These are phyloP conservation scores for Bombus turneri DNA, from an alignment of 1,140 invertebrate species.

Conservation along the genomic window DNA sequence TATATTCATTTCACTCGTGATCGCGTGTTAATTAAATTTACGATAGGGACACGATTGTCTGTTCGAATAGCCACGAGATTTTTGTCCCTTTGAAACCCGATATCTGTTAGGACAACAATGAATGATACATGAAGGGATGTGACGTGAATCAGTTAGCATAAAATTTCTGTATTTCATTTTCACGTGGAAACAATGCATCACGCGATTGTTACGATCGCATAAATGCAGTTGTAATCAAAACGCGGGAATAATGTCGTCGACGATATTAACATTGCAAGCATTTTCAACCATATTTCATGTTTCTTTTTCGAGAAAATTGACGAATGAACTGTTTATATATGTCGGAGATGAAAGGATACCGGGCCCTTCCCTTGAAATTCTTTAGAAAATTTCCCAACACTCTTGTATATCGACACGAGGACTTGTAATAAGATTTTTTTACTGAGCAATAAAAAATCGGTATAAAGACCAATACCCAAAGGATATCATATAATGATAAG, in stretches of 20 bases:
- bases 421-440: no score
- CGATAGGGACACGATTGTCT: neutral
- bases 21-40: neutral
- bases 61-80: no score
- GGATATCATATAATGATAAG: no score
- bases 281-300: neutral
- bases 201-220: neutral
- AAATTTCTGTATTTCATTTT: neutral
- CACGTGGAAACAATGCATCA: neutral
- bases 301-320: no score
- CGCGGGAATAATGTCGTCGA: neutral
- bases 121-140: constrained; percentile 10
- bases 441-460: no score
- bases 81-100: neutral
- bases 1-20: neutral
- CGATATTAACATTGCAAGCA: neutral
- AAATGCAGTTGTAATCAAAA: neutral
- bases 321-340: no score
- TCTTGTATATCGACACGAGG: no score
- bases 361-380: no score
- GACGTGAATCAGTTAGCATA: neutral
- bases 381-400: no score
- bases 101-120: neutral
- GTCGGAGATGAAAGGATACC: no score
- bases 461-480: no score